Base-by-base conservation (phyloP, 2,888 invertebrate species). In the Calameuta pallipes region DNA sequence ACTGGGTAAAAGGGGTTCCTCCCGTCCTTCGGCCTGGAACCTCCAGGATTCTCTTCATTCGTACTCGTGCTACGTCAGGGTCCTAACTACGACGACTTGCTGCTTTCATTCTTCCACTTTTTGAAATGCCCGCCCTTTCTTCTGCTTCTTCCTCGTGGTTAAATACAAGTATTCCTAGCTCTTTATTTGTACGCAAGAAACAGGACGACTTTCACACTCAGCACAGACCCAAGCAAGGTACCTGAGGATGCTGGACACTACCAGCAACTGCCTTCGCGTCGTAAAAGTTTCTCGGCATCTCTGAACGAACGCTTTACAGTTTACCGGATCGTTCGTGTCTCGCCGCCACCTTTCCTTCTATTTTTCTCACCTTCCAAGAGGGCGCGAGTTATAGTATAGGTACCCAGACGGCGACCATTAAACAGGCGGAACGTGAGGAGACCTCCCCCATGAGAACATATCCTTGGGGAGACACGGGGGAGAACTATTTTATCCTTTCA, bases 1-100 rank as follows among this genome's bases (percentile, higher is more conserved):
- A 35, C 74, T 74, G 85, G 77, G 84, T 83, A 86, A 85, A 56
- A 85, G 78, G 80, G 56, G 69, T 74, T 35, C 74, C 31, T 35
- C 71, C 13, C 12, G 31, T 71, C 74, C 74, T 36, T 71, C 74
- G 74, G 36, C 31, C 33, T 33, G n/a, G 36, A 74, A 34, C 33
- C 71, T 34, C 78, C 79, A 33, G 31, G 71, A 71, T 30, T 34
- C 71, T 71, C 71, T 71, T 71, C 31, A 9, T 56, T 9, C 9
- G 56, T 9, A 56, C 56, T 56, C 56, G 56, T 56, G 56, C 23
- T 71, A 71, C 34, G 31, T 71, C 30, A 71, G 71, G 71, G 11
- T 15, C 30, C 30, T 1, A 6, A 3, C 71, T 31, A 34, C 1
- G 34, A 71, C 13, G 30, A 15, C 71, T 31, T 30, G 34, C 30